Base-by-base conservation (phyloP, 2,888 invertebrate species). In the Lissonota sp. region DNA sequence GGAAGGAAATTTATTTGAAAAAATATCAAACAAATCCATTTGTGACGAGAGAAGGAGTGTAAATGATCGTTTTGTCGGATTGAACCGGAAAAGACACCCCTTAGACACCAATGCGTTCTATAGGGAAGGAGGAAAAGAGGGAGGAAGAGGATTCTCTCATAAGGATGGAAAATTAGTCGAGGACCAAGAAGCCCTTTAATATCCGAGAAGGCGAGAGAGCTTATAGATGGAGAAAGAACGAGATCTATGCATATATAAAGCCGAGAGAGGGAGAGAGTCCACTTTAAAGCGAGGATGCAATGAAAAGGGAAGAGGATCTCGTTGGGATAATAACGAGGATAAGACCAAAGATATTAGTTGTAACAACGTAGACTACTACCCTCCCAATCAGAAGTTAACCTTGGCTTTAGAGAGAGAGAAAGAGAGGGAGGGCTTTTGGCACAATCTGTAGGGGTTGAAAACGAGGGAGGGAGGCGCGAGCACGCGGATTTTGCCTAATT, bases 311-410 rank as follows among this genome's bases (percentile, higher is more conserved):
- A 49, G 63, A 58, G 51, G 64, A 70, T 66, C 74, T 66, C 74
- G 63, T 69, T 72, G 80, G 84, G 85, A 88, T 89, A 88, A 91
- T 90, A 90, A 91, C 89, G 89, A 90, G 90, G 90, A 90, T 90
- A 89, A 91, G 90, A 91, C 88, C 89, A 86, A 90, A 87, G 90
- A 90, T 90, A 91, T 91, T 91, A 91, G 90, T 90, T 88, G 87
- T 87, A 85, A 88, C 87, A 86, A 88, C 85, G 87, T 80, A 84
- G 75, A 26, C 26, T 26, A 26, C 82, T 78, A 83, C 80, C 84
- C 69, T 55, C 83, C 85, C 83, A 85, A 85, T 83, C 85, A 83
- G 82, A 84, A 85, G 79, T 84, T 84, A 84, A 85, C 84, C 84
- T 82, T 63, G 78, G 70, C 39, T 44, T 26, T 26, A 40, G 60